Base-by-base conservation (phyloP, 2,113 vertebrate genomes). In the Tamias sibiricus region DNA sequence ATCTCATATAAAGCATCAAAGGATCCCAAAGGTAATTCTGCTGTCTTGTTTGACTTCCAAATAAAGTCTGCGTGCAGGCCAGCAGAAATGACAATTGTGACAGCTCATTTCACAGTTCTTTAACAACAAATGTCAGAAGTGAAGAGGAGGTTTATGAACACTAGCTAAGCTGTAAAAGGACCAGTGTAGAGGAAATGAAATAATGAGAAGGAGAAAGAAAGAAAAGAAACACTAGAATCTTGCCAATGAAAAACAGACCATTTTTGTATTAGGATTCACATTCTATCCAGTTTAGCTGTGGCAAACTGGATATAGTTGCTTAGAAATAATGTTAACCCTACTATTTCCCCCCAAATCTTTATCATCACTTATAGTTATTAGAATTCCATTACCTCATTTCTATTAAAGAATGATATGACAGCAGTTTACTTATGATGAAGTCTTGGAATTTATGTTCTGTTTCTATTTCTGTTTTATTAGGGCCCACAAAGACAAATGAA, bases 101-200 rank as follows among this genome's bases (percentile, higher is more conserved):
- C n/a, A 42, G 16, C 68, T 87, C 44, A 81, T 90, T 85, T 91
- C 54, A 76, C 59, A 89, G 52, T 79, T 24, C 62, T 86, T 91
- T 52, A 57, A 8, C n/a, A 91, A 77, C n/a, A 87, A 79, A 76
- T 79, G 5, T 37, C 19, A 14, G 24, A 35, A 96, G 26, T 82
- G 4, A 66, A 59, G 59, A 64, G 0, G 9, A 32, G 30, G 71
- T 13, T 79, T 90, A 49, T 52, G 37, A 82, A 59, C 6, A 89
- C 37, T 2, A 71, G 30, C 6, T 72, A 59, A 87, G n/a, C 24
- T 52, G 1, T 72, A 20, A 71, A 52, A 72, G 62, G 22, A 37
- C 10, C n/a, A 12, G 16, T n/a, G 20, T 0, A 14, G 35, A 72
- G 6, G 30, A 24, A 79, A 30, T 44, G 1, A 66, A 2, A 35